A percentile compares a stretch with the other conserved stretches of the same genome.
These are phyloP conservation scores for Minunthozetes semirufus DNA, from an alignment of 2,888 invertebrate species.

Conservation along the genomic window DNA sequence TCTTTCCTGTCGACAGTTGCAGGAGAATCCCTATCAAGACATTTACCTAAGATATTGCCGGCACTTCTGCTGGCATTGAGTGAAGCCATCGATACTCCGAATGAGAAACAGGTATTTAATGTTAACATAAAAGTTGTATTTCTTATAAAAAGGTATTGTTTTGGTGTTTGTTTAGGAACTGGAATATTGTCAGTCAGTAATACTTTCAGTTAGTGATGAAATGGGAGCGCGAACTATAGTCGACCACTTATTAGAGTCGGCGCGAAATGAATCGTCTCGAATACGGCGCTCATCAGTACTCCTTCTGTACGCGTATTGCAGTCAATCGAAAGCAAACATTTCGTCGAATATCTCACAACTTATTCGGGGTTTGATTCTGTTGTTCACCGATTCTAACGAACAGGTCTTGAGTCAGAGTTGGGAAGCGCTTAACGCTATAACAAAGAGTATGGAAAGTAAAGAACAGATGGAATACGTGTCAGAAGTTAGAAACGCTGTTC, in stretches of 20 bases:
- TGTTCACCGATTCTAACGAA: slow-evolving; percentile 73
- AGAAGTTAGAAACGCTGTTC: slow-evolving; percentile 85
- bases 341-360: slow-evolving; percentile 78
- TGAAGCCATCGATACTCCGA: slow-evolving; percentile 53
- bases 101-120: slow-evolving; percentile 52
- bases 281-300: slow-evolving; percentile 73
- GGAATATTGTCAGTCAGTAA: slow-evolving; percentile 85
- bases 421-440: slow-evolving; percentile 83
- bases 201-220: slow-evolving; percentile 75
- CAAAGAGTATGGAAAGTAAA: slow-evolving; percentile 65
- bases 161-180: slow-evolving; percentile 58
- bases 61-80: slow-evolving; percentile 73
- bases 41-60: slow-evolving; percentile 82
- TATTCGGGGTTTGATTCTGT: slow-evolving; percentile 72
- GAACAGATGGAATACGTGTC: slow-evolving; percentile 77
- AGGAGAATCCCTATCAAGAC: slow-evolving; percentile 82
- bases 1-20: slow-evolving; percentile 90
- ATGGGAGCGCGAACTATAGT: slow-evolving; percentile 77
- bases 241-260: slow-evolving; percentile 72
- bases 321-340: slow-evolving; percentile 73
- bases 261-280: slow-evolving; percentile 56
- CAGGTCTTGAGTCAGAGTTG: slow-evolving; percentile 77
- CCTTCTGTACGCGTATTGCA: slow-evolving; percentile 81
- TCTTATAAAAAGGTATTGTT: neutral
- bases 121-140: neutral